Evolutionary conservation across 2,888 invertebrate genomes (phyloP), one percentile per base, ranked within the genome.

Genomic region (Cerastis rubricosa): DNA sequence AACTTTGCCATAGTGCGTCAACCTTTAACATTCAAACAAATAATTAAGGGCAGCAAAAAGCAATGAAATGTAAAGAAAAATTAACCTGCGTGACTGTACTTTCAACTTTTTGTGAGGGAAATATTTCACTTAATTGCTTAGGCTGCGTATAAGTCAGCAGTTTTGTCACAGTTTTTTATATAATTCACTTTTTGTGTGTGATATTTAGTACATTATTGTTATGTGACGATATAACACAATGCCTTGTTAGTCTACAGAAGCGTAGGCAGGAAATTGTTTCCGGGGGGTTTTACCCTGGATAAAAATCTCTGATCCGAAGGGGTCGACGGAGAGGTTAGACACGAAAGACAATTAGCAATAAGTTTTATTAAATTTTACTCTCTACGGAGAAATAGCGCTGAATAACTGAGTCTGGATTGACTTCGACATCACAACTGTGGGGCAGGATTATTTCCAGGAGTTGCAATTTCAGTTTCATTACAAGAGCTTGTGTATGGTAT

Each of bases 21-120:
- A 14, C 51, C 67, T 68, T 54, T 57, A n/a, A 63, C 64, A 67
- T 74, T 78, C 43, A 45, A n/a, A 47, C 59, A 63, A 81, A 70
- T 65, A 74, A 76, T 78, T 70, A n/a, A 29, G 19, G 25, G 2
- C 19, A 47, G n/a, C 57, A 54, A 80, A 64, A 76, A 67, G 40
- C 9, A 51, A 67, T 77, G 66, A 74, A 84, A 83, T 84, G 57
- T 73, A 63, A 78, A 63, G 66, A 77, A 79, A 77, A 77, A 73
- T 61, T 57, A 64, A 67, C 70, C 19, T 71, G 84, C 86, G 84
- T 81, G 80, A 86, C 85, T 75, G 64, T 75, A 76, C 63, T 84
- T 76, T 77, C 19, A 77, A 78, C 73, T 66, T 80, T 82, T 77
- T 47, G 66, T 64, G 45, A 66, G 12, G 63, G 76, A 68, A 76